Percentiles rank a stretch among this genome's conserved stretches.
phyloP scores from a whole-genome alignment of 2,797 vertebrate genomes.

The Odontamblyopus rebecca region DNA sequence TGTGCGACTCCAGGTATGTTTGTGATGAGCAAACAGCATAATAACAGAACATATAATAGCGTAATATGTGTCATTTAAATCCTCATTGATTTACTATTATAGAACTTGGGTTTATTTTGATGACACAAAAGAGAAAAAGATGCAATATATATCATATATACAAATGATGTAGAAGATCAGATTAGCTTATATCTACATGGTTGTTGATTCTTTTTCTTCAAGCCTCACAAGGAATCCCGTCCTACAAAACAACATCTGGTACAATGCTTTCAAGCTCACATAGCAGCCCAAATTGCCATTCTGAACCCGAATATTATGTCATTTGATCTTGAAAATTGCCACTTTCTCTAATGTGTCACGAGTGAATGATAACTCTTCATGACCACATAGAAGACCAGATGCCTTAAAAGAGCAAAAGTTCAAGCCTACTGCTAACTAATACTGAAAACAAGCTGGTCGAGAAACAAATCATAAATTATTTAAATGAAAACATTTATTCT shows the following conservation, averaged over 20 bases:
- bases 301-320: conserved; percentile 19
- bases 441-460: background rate
- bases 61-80: background rate
- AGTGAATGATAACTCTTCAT: conserved; percentile 6
- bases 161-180: too few species aligned
- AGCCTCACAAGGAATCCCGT: conserved; percentile 17
- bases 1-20: too few species aligned
- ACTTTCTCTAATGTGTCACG: conserved; percentile 6
- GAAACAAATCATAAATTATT: conserved; percentile 6
- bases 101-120: background rate
- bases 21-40: background rate
- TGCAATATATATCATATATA: background rate
- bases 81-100: background rate
- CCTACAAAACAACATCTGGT: conserved; percentile 53
- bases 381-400: conserved; percentile 7
- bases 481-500: conserved; percentile 20
- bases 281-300: conserved; percentile 7
- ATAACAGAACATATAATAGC: background rate
- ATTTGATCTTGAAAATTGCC: conserved; percentile 13
- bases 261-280: conserved; percentile 31
- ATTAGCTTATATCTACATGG: background rate
- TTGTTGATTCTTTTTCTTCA: conserved; percentile 9
- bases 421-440: conserved; percentile 3
- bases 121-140: background rate
- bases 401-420: conserved; percentile 7